A percentile compares a stretch with the other conserved stretches of the same genome.
Evolutionary conservation across 1,140 invertebrate species (phyloP).

Genomic region (Drosophila arizonae): DNA sequence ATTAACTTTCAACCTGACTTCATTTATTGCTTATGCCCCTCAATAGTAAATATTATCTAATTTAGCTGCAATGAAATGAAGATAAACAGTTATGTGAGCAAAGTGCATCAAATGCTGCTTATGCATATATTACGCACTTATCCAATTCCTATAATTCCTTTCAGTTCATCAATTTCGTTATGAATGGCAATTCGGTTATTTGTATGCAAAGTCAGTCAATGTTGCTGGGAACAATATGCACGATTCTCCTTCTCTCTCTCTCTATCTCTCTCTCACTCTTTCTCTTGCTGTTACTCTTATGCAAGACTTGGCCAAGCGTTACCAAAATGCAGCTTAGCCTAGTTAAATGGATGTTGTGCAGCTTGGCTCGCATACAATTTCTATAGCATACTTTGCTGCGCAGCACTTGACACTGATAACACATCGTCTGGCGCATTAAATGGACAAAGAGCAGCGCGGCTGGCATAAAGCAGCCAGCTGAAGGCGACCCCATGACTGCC

Average conservation of each 20-base stretch:
- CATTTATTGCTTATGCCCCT: too few species aligned
- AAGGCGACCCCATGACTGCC: not conserved
- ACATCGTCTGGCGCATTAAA: conserved; percentile 75
- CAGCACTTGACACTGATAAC: conserved; percentile 80
- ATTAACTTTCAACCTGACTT: too few species aligned
- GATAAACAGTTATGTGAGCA: not conserved
- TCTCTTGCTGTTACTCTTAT: not conserved
- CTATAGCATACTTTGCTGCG: conserved; percentile 68
- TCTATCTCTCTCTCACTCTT: not conserved
- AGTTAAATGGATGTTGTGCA: conserved; percentile 29
- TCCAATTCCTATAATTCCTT: not conserved
- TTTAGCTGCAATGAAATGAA: not conserved
- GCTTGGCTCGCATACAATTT: conserved; percentile 52
- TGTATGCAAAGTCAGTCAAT: not conserved
- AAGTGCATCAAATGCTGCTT: not conserved
- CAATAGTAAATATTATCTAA: too few species aligned
- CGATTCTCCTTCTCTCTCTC: not conserved
- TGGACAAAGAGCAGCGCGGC: conserved; percentile 55
- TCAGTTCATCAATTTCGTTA: not conserved
- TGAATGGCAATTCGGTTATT: not conserved
- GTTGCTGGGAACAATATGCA: not conserved
- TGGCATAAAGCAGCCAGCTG: conserved; percentile 56
- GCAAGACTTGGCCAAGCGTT: conserved; percentile 6
- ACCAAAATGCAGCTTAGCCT: conserved; percentile 50
- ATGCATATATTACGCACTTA: not conserved